phyloP scores from a whole-genome alignment of 2,888 invertebrate species.

The Pemphredon lugubris region DNA sequence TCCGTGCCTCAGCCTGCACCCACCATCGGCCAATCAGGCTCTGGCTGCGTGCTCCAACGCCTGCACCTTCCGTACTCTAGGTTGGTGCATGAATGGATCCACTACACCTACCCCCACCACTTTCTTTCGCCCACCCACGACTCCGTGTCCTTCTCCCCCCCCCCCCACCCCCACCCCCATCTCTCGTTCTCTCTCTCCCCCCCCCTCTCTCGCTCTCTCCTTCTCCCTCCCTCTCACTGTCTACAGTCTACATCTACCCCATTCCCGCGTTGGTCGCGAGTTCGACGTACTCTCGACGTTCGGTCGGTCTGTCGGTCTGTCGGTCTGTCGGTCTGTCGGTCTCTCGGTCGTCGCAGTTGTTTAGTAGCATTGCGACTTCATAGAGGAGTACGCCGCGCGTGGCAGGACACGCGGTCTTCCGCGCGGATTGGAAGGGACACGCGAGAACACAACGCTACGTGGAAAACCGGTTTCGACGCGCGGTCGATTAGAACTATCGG shows the following conservation, averaged over 20 bases:
- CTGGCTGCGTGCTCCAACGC: constrained; percentile 56
- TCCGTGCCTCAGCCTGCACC: constrained; percentile 49
- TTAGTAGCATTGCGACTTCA: constrained; percentile 16
- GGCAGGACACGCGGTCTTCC: background rate
- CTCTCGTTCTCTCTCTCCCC: constrained; percentile 10
- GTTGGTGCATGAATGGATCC: constrained; percentile 67
- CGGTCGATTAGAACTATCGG: too few relatives aligned
- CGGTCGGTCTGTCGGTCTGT: constrained; percentile 24
- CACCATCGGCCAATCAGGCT: constrained; percentile 61
- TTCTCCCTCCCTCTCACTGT: constrained; percentile 10
- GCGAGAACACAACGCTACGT: too few relatives aligned
- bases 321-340: constrained; percentile 30
- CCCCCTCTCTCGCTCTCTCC: constrained; percentile 11
- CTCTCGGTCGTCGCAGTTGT: constrained; percentile 18
- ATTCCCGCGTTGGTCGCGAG: constrained; percentile 29
- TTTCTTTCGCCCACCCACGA: constrained; percentile 66
- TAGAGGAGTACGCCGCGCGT: background rate
- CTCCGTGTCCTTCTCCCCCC: constrained; percentile 31
- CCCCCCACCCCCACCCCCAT: constrained; percentile 1
- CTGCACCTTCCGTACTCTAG: constrained; percentile 62
- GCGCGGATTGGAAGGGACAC: too few relatives aligned
- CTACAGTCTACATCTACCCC: constrained; percentile 28
- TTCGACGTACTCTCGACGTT: constrained; percentile 43
- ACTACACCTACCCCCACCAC: constrained; percentile 61
- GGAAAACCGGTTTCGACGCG: too few relatives aligned